A percentile compares a stretch with the other conserved stretches of the same genome.
These are phyloP conservation scores for Pundamilia nyererei DNA, from an alignment of 2,113 vertebrate species.

Conservation along the genomic window DNA sequence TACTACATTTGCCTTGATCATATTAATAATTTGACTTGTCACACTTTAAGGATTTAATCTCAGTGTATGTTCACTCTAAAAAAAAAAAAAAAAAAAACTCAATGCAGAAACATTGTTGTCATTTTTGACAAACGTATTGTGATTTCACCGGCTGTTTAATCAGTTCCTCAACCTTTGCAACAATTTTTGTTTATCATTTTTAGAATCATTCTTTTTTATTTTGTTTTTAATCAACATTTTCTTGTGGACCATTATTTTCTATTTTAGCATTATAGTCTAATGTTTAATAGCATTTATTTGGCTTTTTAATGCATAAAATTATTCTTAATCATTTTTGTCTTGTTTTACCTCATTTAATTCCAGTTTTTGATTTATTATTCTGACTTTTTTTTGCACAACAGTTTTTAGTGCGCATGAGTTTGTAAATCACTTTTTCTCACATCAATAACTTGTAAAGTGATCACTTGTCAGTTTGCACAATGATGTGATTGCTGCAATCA, in stretches of 20 bases:
- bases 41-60: too few species aligned
- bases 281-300: neutral
- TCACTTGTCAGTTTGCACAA: neutral
- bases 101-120: neutral
- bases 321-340: neutral
- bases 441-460: neutral
- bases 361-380: neutral
- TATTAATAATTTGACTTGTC: too few species aligned
- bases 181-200: neutral
- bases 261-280: accelerated
- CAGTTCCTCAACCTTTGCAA: neutral
- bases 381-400: neutral
- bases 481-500: neutral
- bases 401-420: neutral
- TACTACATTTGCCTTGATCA: too few species aligned
- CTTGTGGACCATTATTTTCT: neutral
- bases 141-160: accelerated
- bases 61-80: neutral
- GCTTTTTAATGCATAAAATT: neutral
- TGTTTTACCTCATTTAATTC: neutral
- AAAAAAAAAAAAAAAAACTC: neutral
- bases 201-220: neutral
- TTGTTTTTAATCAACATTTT: neutral
- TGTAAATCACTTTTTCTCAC: neutral
- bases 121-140: neutral